These are phyloP conservation scores for Urocynchramus pylzowi DNA, from an alignment of 2,113 vertebrate genomes.

Conservation along the genomic window DNA sequence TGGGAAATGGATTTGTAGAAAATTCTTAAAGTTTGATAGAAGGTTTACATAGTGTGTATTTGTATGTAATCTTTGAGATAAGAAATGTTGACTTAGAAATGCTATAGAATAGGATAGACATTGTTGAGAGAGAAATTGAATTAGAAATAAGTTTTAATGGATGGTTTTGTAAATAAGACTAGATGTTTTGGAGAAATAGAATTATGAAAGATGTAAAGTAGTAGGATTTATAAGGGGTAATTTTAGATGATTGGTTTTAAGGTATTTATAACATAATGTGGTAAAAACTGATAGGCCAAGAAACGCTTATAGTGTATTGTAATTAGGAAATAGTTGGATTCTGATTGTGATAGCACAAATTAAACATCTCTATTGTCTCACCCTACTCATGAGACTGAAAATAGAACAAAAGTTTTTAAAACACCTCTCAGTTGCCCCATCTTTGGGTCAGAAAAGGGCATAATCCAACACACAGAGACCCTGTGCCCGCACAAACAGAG, in stretches of 20 bases:
- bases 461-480: neutral
- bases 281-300: neutral
- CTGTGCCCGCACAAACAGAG: rapidly evolving
- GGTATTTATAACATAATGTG: neutral
- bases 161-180: neutral
- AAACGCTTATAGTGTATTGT: neutral
- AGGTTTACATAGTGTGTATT: neutral
- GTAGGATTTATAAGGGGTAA: neutral
- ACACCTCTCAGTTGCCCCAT: neutral
- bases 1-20: neutral
- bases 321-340: neutral
- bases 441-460: neutral
- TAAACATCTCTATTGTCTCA: neutral
- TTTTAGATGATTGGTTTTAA: neutral
- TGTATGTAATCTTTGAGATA: neutral
- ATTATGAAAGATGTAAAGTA: neutral
- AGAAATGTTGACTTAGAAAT: neutral
- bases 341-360: neutral
- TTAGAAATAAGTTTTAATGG: neutral
- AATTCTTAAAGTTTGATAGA: neutral
- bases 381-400: neutral
- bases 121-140: neutral
- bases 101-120: neutral
- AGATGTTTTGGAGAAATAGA: neutral
- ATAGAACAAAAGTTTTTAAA: neutral